Evolutionary conservation across 1,140 invertebrate genomes (phyloP).

Genomic region (Calliopsis andreniformis): DNA sequence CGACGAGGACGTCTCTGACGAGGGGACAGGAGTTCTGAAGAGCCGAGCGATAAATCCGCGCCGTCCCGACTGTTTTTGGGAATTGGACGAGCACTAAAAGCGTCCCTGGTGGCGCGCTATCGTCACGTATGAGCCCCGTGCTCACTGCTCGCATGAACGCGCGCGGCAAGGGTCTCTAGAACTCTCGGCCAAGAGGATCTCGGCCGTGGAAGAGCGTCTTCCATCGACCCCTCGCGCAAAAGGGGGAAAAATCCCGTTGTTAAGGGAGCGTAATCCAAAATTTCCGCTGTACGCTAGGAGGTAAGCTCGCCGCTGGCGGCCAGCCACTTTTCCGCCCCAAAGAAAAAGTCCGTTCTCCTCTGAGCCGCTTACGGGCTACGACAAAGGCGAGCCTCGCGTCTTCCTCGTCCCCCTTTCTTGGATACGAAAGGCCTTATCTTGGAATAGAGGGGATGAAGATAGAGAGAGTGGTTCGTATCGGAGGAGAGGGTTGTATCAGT

Average conservation of each 20-base stretch:
- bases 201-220: neutral
- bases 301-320: slow-evolving; percentile 36
- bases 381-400: slow-evolving; percentile 23
- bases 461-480: slow-evolving; percentile 46
- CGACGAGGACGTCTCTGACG: slow-evolving; percentile 38
- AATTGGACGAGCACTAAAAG: slow-evolving; percentile 73
- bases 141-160: slow-evolving; percentile 11
- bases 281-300: slow-evolving; percentile 44
- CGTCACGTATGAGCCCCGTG: slow-evolving; percentile 24
- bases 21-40: slow-evolving; percentile 12
- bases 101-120: slow-evolving; percentile 66
- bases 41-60: slow-evolving; percentile 3
- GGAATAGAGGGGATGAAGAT: slow-evolving; percentile 13
- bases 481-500: slow-evolving; percentile 53
- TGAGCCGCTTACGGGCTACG: slow-evolving; percentile 53
- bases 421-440: slow-evolving; percentile 48
- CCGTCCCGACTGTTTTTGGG: slow-evolving; percentile 66
- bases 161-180: neutral
- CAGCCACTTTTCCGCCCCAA: slow-evolving; percentile 32
- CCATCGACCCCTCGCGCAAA: neutral
- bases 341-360: slow-evolving; percentile 35
- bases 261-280: slow-evolving; percentile 56
- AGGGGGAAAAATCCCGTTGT: slow-evolving; percentile 25
- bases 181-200: neutral
- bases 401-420: slow-evolving; percentile 35